Evolutionary conservation across 2,113 vertebrate genomes (phyloP).

Genomic region (Python bivittatus): DNA sequence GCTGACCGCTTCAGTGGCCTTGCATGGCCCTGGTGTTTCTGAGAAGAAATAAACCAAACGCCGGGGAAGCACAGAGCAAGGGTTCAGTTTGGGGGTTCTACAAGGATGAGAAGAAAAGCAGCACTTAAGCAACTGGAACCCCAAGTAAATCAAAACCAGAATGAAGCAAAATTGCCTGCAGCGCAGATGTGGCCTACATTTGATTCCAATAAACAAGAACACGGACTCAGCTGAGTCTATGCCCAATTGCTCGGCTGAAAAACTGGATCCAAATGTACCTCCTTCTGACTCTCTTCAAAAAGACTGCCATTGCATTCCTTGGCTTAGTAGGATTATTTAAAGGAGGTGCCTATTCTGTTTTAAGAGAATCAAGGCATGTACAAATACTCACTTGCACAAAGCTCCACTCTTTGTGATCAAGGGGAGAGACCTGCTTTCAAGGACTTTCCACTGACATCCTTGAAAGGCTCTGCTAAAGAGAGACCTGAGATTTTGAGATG

Average conservation of each 20-base stretch:
- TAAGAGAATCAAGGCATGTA: neutral
- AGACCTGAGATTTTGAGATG: neutral
- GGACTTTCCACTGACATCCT: neutral
- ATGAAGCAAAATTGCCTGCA: neutral
- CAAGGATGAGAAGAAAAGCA: neutral
- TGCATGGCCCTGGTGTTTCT: too few species aligned
- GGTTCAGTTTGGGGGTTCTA: neutral
- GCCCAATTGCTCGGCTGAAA: neutral
- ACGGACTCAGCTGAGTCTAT: fast-evolving
- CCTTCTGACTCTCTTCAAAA: neutral
- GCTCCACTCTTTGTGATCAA: neutral
- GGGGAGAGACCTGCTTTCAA: neutral
- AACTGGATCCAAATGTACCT: neutral
- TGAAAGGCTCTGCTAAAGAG: neutral
- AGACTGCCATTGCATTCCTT: neutral
- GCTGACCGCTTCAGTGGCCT: neutral
- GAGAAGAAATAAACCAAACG: neutral
- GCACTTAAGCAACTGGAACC: neutral
- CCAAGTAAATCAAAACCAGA: conserved; percentile 11
- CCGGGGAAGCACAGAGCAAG: neutral
- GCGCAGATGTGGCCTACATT: conserved; percentile 17
- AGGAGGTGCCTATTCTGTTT: neutral
- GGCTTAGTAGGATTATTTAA: neutral
- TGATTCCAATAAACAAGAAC: conserved; percentile 9
- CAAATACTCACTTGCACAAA: neutral